Base-by-base conservation (phyloP, 2,113 vertebrate genomes). In the Bolborhynchus lineola region DNA sequence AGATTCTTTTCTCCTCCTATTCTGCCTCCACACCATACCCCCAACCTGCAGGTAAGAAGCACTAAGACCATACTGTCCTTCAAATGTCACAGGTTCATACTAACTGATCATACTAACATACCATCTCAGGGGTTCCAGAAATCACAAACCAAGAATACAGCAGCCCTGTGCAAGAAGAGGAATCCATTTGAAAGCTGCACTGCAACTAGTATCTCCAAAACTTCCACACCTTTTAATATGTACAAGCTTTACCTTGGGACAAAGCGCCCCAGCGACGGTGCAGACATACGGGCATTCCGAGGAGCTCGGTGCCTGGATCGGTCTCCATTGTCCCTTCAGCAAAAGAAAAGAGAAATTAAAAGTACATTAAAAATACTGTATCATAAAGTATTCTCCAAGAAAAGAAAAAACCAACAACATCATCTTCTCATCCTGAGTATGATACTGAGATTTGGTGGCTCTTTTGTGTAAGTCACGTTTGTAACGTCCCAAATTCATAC, bases 211-310 rank as follows among this genome's bases (percentile, higher is more conserved):
- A 78, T 6, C 77, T 83, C 52, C 50, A 60, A 28, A 35, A 67
- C n/a, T 81, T 68, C 44, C 72, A 71, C 2, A 65, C 0, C 29
- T 29, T 50, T 92, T 28, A 17, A 18, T 33, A 59, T 25, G 24
- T 24, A 9, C 17, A 28, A 75, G 60, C 77, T 97, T 98, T 97
- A 99, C 99, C 99, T 98, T 0, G 99, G 99, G 71, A 99, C 99
- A 50, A 99, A 99, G 68, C 99, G 99, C 8, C 99, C 99, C 78
- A 99, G 98, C 0, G 99, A 99, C 0, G 99, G 99, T 1, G 99
- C 99, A 25, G 99, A 99, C 99, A 99, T 99, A 53, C 99, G 98
- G 90, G 99, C 99, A 11, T 99, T 99, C 10, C 99, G 98, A 14
- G 99, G 98, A 53, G 99, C 99, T 98, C 99, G 96, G 98, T 99